Evolutionary conservation across 2,113 vertebrate genomes (phyloP).

Genomic region (Cololabis saira): DNA sequence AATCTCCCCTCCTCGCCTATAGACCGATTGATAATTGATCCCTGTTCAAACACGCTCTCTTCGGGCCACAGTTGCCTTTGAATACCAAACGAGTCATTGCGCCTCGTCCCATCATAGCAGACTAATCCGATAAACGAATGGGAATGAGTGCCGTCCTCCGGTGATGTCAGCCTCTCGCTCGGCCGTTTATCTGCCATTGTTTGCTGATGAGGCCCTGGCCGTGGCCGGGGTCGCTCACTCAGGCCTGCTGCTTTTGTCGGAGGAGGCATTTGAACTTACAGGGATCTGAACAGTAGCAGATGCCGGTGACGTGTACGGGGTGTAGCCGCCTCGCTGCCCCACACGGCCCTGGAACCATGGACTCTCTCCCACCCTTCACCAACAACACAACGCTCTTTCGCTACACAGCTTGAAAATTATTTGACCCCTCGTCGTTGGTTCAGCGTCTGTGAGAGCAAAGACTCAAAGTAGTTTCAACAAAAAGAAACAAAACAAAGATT

Average conservation of each 20-base stretch:
- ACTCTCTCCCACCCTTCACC: neutral
- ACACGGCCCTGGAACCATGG: too few relatives aligned
- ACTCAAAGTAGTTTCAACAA: too few relatives aligned
- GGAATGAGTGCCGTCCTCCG: constrained; percentile 70
- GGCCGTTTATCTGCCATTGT: constrained; percentile 68
- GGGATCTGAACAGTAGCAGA: neutral
- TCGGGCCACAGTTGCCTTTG: constrained; percentile 68
- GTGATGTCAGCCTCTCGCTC: constrained; percentile 55
- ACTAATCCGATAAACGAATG: constrained; percentile 76
- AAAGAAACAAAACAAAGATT: too few relatives aligned
- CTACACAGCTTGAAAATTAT: too few relatives aligned
- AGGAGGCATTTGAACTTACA: neutral
- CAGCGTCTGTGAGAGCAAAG: too few relatives aligned
- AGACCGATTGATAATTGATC: constrained; percentile 82
- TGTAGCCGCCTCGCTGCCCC: too few relatives aligned
- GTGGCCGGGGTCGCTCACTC: constrained; percentile 28
- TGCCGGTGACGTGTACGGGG: neutral
- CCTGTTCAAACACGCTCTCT: constrained; percentile 74
- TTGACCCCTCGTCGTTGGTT: too few relatives aligned
- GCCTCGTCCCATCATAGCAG: constrained; percentile 41
- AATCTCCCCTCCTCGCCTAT: constrained; percentile 49
- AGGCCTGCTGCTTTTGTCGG: neutral
- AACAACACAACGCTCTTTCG: neutral
- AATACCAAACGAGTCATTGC: constrained; percentile 76
- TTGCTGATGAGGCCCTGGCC: constrained; percentile 64